Evolutionary conservation across 2,113 vertebrate species (phyloP), one percentile per base, ranked within the genome.

Genomic region (Pogonocichla stellata): DNA sequence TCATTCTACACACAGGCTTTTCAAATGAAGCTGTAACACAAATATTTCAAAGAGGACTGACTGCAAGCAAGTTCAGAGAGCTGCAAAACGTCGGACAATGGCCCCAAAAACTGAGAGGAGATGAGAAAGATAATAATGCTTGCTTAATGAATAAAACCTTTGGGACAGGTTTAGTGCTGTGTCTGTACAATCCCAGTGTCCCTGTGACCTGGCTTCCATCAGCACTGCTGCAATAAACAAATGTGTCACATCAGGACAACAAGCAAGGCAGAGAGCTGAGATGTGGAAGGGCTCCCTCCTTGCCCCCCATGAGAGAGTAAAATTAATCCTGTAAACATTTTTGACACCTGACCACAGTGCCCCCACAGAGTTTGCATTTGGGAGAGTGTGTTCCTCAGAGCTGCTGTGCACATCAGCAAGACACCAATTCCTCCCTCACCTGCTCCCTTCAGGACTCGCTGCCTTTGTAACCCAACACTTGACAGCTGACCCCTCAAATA

Each of bases 271-370:
- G 24, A 65, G 43, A 57, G 40, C 33, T 16, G 14, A 43, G 22
- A 47, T 31, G 60, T 22, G 34, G 26, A 66, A 33, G 9, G 12
- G 14, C 9, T 85, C 20, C 38, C 13, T 66, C 51, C 48, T 73
- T 1, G 0, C 3, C 10, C 14, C 12, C 26, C 6, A 1, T 9
- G 3, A 23, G 25, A 50, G 42, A 64, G 6, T 20, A 28, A 47
- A 83, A 70, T 58, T 58, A 53, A 60, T 65, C 66, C 6, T 6
- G 64, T 33, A 56, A 88, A 29, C 23, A 50, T 14, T 81, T 87
- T 22, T 3, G 9, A 60, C 72, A 48, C 38, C 56, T 87, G 70
- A 69, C 38, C 48, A 17, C n/a, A 33, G 56, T 11, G 6, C 5
- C n/a, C 40, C n/a, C 1, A 1, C 14, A 24, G 64, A 51, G 29